These are phyloP conservation scores for Eleutherodactylus coqui DNA, from an alignment of 2,797 vertebrate genomes.

Conservation along the genomic window DNA sequence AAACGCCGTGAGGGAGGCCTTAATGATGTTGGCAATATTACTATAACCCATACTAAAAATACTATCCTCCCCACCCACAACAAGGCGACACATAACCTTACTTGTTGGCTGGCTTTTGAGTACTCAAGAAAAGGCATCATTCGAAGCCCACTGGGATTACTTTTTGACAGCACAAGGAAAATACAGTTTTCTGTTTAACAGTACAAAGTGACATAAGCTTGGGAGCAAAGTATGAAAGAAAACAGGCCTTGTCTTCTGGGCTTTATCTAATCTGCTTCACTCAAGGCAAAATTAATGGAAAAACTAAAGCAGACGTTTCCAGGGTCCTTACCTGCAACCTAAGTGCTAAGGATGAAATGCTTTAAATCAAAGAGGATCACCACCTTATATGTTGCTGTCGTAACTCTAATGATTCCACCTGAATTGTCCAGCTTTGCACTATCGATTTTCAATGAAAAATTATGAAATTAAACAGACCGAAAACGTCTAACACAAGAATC, in stretches of 20 bases:
- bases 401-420: constrained; percentile 21
- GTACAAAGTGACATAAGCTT: constrained; percentile 66
- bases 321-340: constrained; percentile 11
- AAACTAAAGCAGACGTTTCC: constrained; percentile 21
- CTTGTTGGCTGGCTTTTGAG: constrained; percentile 63
- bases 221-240: constrained; percentile 47
- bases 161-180: constrained; percentile 66
- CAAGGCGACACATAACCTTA: neutral
- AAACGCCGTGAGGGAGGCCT: too few relatives aligned
- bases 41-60: neutral
- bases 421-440: neutral
- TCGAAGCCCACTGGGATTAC: constrained; percentile 66
- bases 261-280: constrained; percentile 9
- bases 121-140: constrained; percentile 65
- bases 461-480: constrained; percentile 22
- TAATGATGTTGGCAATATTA: neutral
- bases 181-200: constrained; percentile 69
- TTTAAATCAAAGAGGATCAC: constrained; percentile 17
- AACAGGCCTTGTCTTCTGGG: constrained; percentile 39
- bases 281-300: constrained; percentile 37
- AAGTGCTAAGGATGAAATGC: neutral
- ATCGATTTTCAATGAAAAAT: constrained; percentile 21
- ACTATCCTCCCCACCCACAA: neutral
- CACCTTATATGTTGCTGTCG: neutral
- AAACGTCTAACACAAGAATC: neutral